Base-by-base conservation (phyloP, 2,888 invertebrate genomes). In the Lasioglossum zephyrum region DNA sequence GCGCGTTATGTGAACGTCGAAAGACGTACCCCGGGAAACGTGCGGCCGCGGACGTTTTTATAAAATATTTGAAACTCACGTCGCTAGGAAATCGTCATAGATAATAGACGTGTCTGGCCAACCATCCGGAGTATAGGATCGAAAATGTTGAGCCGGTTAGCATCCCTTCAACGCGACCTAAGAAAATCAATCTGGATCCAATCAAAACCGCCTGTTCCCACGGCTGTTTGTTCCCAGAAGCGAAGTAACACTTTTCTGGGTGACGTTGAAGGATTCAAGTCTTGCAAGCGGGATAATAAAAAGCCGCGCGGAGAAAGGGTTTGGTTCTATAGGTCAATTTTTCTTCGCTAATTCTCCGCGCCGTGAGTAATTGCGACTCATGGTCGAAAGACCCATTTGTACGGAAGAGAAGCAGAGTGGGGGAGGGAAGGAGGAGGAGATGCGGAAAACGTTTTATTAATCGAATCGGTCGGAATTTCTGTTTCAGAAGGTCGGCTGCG, bases 401-500 rank as follows among this genome's bases (percentile, higher is more conserved):
- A 47, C 72, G 18, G 75, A 69, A n/a, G 31, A 66, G 73, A 11
- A 16, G 13, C 16, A 22, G 31, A 4, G 9, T 0, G 31, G 0
- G 69, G 49, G 22, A 8, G 16, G 16, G 31, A 13, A 16, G 31
- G 13, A 11, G 73, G 75, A n/a, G 22, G 22, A 49, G 44, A n/a
- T 1, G 8, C 11, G n/a, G 9, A 66, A 72, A 77, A 49, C 73
- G 63, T 81, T 84, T 82, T 81, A 79, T 83, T 88, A 88, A 88
- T 87, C 85, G 83, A 82, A 69, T 63, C 39, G 39, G 18, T 36
- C 41, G 63, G 77, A 26, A 57, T 84, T 83, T 87, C 84, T 91
- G 92, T 96, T 96, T 57, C 96, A 99, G 99, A 97, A 97, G 93
- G 98, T 99, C 79, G 99, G 99, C 83, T 99, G 99, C 95, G 99